A percentile compares a stretch with the other conserved stretches of the same genome.
These are phyloP conservation scores for Propithecus deckenii DNA, from an alignment of 2,797 vertebrate species.

Conservation along the genomic window DNA sequence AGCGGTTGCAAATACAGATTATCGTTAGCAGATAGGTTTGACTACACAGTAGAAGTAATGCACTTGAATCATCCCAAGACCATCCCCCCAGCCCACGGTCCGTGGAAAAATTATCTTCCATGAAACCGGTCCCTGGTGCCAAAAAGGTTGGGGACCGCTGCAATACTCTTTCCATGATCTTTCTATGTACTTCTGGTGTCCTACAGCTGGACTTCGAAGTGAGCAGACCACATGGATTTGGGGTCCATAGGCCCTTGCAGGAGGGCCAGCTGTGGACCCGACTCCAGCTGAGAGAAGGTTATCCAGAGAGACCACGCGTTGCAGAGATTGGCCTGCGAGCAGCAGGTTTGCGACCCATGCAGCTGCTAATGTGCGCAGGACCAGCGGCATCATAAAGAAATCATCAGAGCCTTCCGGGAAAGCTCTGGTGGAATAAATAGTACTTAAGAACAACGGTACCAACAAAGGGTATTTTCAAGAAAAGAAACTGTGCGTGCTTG, in stretches of 20 bases:
- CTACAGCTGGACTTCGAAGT: not conserved
- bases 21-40: too few relatives aligned
- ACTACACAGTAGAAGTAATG: too few relatives aligned
- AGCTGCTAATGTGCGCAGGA: fast-evolving
- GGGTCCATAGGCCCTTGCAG: too few relatives aligned
- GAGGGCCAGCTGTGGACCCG: fast-evolving
- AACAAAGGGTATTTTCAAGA: not conserved
- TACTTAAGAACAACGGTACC: not conserved
- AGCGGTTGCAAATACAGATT: too few relatives aligned
- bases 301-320: fast-evolving
- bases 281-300: not conserved
- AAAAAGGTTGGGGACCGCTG: too few relatives aligned
- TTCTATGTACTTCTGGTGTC: not conserved
- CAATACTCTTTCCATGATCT: not conserved
- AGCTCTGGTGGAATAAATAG: not conserved
- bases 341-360: fast-evolving
- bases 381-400: not conserved
- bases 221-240: fast-evolving
- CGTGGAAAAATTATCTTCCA: too few relatives aligned
- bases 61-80: too few relatives aligned
- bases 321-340: not conserved
- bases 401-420: fast-evolving
- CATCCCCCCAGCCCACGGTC: too few relatives aligned
- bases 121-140: too few relatives aligned
- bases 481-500: not conserved